Conservation (phyloP, 2,888 invertebrate species). For the Tortricodes alternella region DNA sequence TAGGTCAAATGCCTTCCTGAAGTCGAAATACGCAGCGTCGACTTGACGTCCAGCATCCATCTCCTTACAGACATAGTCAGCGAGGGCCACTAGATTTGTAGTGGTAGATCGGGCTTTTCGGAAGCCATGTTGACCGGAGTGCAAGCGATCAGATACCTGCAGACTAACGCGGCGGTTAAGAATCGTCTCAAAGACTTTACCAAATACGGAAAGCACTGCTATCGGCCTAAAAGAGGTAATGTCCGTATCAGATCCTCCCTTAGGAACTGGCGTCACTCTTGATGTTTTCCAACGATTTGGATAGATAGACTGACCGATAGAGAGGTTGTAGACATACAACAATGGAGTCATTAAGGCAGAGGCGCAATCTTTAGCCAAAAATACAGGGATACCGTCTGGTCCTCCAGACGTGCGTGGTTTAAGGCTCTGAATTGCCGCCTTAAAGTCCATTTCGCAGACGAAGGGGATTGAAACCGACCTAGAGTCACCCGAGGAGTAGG, state of each 20-base stretch:
- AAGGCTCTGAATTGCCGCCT: neutral
- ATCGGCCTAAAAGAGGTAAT: too few relatives aligned
- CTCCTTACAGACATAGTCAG: too few relatives aligned
- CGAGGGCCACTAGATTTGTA: too few relatives aligned
- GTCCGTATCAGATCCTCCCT: too few relatives aligned
- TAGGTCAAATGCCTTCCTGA: slow-evolving; percentile 25
- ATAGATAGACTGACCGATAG: neutral
- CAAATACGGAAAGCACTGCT: too few relatives aligned
- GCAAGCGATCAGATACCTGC: neutral
- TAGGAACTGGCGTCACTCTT: too few relatives aligned
- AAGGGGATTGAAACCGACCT: neutral
- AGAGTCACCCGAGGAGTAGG: neutral
- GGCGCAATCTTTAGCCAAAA: neutral
- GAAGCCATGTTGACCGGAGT: too few relatives aligned
- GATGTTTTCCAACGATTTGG: neutral
- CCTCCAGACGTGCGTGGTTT: neutral
- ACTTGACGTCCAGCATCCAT: slow-evolving; percentile 27
- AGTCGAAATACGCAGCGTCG: slow-evolving; percentile 31
- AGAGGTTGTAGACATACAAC: neutral
- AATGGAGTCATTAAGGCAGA: neutral
- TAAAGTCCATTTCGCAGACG: neutral
- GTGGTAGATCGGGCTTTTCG: too few relatives aligned
- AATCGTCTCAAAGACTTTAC: too few relatives aligned
- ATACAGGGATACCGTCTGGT: neutral
- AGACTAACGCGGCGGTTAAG: too few relatives aligned